A percentile compares a stretch with the other conserved stretches of the same genome.
Conservation (phyloP, 2,113 vertebrate genomes). For the Astur gentilis region DNA sequence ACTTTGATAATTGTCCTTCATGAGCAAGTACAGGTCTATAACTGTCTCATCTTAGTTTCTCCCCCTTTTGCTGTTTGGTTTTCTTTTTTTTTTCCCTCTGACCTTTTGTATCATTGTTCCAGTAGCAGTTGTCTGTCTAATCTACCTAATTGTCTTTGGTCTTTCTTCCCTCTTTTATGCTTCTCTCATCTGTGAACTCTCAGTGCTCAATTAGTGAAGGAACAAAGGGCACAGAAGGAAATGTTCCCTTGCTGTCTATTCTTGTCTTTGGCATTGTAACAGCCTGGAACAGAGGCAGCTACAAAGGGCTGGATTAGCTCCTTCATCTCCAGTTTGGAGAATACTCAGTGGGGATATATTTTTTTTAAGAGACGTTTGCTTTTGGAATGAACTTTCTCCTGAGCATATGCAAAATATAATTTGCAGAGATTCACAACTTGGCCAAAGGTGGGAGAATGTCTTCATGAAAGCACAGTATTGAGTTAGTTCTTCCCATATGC, state of each 20-base stretch:
- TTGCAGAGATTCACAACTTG: neutral
- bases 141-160: constrained; percentile 55
- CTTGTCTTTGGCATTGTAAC: constrained; percentile 28
- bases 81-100: neutral
- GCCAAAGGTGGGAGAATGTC: neutral
- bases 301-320: constrained; percentile 19
- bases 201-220: constrained; percentile 24
- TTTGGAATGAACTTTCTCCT: neutral
- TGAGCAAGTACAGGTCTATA: neutral
- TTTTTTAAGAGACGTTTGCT: neutral
- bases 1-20: neutral
- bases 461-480: neutral
- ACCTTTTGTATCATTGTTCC: constrained; percentile 15
- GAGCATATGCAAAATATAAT: neutral
- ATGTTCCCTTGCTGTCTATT: constrained; percentile 44
- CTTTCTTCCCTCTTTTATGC: neutral
- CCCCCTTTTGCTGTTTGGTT: neutral
- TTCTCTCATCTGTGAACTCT: constrained; percentile 39
- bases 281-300: constrained; percentile 1
- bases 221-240: constrained; percentile 43
- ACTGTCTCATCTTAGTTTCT: neutral
- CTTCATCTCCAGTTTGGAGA: neutral
- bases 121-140: constrained; percentile 33
- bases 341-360: neutral
- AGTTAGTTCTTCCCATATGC: neutral